A percentile compares a stretch with the other conserved stretches of the same genome.
Conservation (phyloP, 2,113 vertebrate species). For the Syrmaticus mikado region DNA sequence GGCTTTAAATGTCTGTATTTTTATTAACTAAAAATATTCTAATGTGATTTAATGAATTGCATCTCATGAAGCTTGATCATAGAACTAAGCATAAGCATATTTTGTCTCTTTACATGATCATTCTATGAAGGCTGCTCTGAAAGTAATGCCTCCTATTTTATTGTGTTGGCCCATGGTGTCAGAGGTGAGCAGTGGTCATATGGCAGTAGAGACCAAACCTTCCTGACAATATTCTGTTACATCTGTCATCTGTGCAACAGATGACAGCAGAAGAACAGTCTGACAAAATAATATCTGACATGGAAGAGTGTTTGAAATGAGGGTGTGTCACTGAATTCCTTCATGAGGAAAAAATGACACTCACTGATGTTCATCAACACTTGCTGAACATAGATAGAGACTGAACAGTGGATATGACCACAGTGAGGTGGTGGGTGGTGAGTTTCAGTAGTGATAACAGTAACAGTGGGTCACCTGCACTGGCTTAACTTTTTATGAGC, state of each 20-base stretch:
- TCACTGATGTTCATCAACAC: not conserved
- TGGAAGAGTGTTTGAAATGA: not conserved
- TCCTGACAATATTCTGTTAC: not conserved
- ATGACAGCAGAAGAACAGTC: not conserved
- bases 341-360: not conserved
- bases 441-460: not conserved
- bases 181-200: no score
- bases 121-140: not conserved
- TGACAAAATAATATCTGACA: not conserved
- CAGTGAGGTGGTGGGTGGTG: not conserved
- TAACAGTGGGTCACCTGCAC: no score
- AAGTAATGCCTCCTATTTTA: no score
- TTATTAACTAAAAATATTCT: not conserved
- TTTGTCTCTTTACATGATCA: not conserved
- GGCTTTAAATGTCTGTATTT: not conserved
- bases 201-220: no score
- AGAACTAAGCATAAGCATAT: not conserved
- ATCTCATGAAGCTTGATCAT: not conserved
- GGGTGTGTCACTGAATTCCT: not conserved
- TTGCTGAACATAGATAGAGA: not conserved
- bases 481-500: no score
- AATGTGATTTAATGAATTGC: not conserved
- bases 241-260: no score
- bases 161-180: no score
- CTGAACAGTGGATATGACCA: not conserved